These are phyloP conservation scores for Loxodonta africana DNA, from an alignment of 2,113 vertebrate genomes.

Conservation along the genomic window DNA sequence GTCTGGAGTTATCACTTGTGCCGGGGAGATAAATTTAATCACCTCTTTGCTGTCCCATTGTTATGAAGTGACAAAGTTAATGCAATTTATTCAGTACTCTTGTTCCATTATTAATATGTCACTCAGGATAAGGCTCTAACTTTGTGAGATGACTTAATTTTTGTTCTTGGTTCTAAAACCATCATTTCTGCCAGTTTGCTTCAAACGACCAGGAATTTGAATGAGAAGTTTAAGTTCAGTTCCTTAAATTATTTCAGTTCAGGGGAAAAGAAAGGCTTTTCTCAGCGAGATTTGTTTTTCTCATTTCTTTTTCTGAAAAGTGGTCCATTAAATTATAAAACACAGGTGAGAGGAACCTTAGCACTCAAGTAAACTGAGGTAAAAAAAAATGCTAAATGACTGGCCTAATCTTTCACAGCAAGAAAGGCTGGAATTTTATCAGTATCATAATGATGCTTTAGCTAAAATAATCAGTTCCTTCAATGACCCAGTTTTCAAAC, in stretches of 20 bases:
- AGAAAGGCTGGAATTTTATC: neutral
- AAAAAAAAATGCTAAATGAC: neutral
- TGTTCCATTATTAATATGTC: conserved; percentile 74
- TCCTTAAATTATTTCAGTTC: conserved; percentile 35
- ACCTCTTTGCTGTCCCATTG: conserved; percentile 58
- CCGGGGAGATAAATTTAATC: conserved; percentile 70
- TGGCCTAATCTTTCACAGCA: neutral
- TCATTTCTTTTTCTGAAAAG: conserved; percentile 19
- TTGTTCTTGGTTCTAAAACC: conserved; percentile 63
- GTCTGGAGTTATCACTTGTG: conserved; percentile 55
- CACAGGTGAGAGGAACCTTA: neutral
- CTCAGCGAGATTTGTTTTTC: neutral
- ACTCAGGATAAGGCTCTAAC: conserved; percentile 65
- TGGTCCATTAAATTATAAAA: neutral
- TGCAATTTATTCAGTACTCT: conserved; percentile 67
- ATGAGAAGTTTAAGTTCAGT: conserved; percentile 47
- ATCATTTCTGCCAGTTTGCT: conserved; percentile 65
- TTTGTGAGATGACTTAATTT: conserved; percentile 73
- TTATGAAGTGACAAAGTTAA: conserved; percentile 72
- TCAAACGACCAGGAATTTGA: conserved; percentile 24
- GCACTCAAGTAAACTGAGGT: neutral
- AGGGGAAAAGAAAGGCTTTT: neutral
- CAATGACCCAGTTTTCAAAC: neutral
- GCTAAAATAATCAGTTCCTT: neutral
- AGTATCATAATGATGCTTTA: accelerated